Evolutionary conservation across 1,140 invertebrate species (phyloP).

Genomic region (Brachionus manjavacas): DNA sequence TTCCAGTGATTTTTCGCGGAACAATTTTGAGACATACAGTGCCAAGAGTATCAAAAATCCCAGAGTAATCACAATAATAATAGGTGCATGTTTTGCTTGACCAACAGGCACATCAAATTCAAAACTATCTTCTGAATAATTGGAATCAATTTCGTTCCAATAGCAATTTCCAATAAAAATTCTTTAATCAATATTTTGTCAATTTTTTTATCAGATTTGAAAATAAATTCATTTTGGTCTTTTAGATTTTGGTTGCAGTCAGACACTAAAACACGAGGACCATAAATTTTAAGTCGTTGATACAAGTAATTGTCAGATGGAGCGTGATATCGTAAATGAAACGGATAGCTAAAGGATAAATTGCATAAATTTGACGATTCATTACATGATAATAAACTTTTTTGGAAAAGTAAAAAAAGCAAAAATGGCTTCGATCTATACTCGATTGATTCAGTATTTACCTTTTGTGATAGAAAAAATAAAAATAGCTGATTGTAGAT

Average conservation of each 20-base stretch:
- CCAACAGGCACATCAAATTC: neutral
- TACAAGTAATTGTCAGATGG: neutral
- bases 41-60: constrained; percentile 20
- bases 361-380: neutral
- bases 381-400: neutral
- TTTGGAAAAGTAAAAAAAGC: neutral
- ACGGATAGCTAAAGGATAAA: neutral
- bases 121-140: neutral
- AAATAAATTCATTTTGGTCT: neutral
- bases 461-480: neutral
- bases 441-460: constrained; percentile 16
- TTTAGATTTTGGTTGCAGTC: neutral
- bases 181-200: neutral
- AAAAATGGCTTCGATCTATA: constrained; percentile 2
- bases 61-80: neutral
- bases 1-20: neutral
- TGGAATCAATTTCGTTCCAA: neutral
- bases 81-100: neutral
- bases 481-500: neutral
- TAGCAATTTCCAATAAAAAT: neutral
- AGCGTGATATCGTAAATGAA: constrained; percentile 9
- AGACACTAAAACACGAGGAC: neutral
- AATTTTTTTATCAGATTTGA: neutral
- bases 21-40: neutral
- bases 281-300: neutral